Base-by-base conservation (phyloP, 1,140 invertebrate genomes). In the Trialeurodes vaporariorum region DNA sequence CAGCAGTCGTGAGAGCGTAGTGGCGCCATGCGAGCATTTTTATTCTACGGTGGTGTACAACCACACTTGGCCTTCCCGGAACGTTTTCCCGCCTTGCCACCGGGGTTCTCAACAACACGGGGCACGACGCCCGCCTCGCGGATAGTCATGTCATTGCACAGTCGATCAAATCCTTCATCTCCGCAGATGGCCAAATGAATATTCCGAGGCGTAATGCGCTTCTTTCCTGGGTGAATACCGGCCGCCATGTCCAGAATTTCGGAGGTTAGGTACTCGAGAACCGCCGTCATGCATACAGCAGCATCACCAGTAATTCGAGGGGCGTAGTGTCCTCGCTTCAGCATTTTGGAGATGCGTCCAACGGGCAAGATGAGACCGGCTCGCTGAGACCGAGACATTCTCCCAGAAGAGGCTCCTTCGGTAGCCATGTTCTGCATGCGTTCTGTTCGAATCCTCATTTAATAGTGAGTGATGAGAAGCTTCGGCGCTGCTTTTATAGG, bases 101-200 rank as follows among this genome's bases (percentile, higher is more conserved):
- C 5, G 34, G 34, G 5, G 17, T 49, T 5, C 5, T 49, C 34
- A 49, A 49, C 34, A n/a, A n/a, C n/a, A n/a, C 34, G 5, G 5
- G 34, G 34, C 34, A 49, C 34, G 34, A 49, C 34, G 5, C 34
- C 34, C 5, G 5, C 34, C 17, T 49, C 34, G 5, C 34, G 34
- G 34, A 49, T 49, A 5, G 34, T 49, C 5, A 17, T 9, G 17
- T 49, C 34, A 5, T 49, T 49, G 34, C 34, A 49, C 63, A 94
- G 80, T n/a, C n/a, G n/a, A n/a, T n/a, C n/a, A n/a, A n/a, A n/a
- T 73, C 92, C 90, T 74, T 91, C 88, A 78, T 92, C 90, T 79
- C 90, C 91, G 1, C 87, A 79, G 65, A 92, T 85, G 25, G 89
- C 89, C 34, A 49, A 49, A 63, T 92, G 72, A 12, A 65, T 77